Conservation (phyloP, 2,888 invertebrate genomes). For the Steinernema scapterisci region DNA sequence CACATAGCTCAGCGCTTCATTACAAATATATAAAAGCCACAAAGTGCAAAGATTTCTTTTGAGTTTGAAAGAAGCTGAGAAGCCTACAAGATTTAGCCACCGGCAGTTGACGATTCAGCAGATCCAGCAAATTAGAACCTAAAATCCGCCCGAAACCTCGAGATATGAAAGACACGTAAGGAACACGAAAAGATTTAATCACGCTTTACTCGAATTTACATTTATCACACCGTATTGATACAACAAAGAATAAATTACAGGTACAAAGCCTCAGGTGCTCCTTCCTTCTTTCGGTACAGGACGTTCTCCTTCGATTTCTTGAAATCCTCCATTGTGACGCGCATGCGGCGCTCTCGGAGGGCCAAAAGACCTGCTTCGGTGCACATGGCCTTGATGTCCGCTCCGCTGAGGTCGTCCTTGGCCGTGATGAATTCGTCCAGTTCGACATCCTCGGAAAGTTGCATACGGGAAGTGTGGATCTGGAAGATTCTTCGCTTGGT, state of each 20-base stretch:
- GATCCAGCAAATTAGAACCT: too few species aligned
- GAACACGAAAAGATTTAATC: neutral
- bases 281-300: slow-evolving; percentile 96
- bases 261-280: slow-evolving; percentile 97
- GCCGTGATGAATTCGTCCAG: slow-evolving; percentile 96
- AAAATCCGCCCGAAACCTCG: too few species aligned
- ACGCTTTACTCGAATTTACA: neutral
- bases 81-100: too few species aligned
- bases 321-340: slow-evolving; percentile 98
- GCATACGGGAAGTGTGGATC: slow-evolving; percentile 99
- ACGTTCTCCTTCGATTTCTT: slow-evolving; percentile 99
- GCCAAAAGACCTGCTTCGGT: slow-evolving; percentile 99
- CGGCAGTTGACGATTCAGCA: too few species aligned
- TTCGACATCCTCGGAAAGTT: slow-evolving; percentile 92
- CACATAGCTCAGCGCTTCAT: too few species aligned
- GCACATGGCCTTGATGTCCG: slow-evolving; percentile 83
- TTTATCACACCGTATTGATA: neutral
- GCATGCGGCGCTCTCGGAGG: slow-evolving; percentile 94
- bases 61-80: too few species aligned
- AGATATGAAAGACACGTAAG: too few species aligned
- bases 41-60: too few species aligned
- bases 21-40: too few species aligned
- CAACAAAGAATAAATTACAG: slow-evolving; percentile 72
- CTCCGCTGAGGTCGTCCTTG: slow-evolving; percentile 96
- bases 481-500: slow-evolving; percentile 79